Conservation (phyloP, 2,113 vertebrate species). For the Dipodomys merriami region DNA sequence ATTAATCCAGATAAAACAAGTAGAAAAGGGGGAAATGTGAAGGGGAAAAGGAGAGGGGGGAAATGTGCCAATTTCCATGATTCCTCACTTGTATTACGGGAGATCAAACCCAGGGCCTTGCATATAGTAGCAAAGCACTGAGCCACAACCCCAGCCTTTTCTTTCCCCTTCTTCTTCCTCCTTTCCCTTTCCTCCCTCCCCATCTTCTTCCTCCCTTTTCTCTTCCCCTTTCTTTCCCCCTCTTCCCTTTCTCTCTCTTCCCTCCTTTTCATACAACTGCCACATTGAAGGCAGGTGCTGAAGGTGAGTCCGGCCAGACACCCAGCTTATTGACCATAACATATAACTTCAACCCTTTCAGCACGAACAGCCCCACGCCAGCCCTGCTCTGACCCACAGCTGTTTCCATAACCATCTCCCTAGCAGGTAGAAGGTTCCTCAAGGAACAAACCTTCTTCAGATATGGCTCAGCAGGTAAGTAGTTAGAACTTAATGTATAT, state of each 20-base stretch:
- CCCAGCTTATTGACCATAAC: background rate
- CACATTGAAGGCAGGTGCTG: background rate
- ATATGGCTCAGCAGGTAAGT: background rate
- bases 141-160: too few relatives aligned
- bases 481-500: background rate
- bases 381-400: background rate
- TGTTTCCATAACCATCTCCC: background rate
- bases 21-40: background rate
- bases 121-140: too few relatives aligned
- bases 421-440: background rate
- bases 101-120: too few relatives aligned
- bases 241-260: too few relatives aligned
- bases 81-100: too few relatives aligned
- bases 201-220: too few relatives aligned
- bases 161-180: too few relatives aligned
- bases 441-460: background rate
- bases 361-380: background rate
- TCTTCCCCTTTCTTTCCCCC: too few relatives aligned
- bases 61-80: background rate
- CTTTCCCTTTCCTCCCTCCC: too few relatives aligned
- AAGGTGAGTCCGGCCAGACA: background rate
- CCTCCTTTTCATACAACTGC: background rate
- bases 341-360: background rate
- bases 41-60: background rate
- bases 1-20: conserved; percentile 8